Evolutionary conservation across 92 coral and sea anemone genomes (phyloP).

Genomic region (Montipora capitata): DNA sequence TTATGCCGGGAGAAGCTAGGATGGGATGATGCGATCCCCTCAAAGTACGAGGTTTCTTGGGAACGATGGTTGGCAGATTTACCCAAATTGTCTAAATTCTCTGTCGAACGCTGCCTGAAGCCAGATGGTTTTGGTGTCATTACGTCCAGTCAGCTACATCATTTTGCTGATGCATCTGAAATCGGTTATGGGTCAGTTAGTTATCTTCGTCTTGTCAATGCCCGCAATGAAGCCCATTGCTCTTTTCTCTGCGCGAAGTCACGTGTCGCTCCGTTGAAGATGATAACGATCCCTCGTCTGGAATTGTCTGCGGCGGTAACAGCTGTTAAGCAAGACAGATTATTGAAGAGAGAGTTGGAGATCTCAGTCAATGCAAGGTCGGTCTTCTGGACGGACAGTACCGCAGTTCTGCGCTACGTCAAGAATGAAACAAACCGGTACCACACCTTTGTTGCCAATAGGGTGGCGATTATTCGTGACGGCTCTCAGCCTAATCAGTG

Average conservation of each 20-base stretch:
- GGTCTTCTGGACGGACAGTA: slow-evolving; percentile 56
- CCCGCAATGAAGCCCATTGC: background rate
- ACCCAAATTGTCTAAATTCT: background rate
- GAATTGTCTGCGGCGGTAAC: slow-evolving; percentile 30
- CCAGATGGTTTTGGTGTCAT: background rate
- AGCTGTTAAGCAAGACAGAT: background rate
- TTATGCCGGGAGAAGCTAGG: slow-evolving; percentile 15
- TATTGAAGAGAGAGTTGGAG: slow-evolving; percentile 16
- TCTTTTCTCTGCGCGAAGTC: slow-evolving; percentile 22
- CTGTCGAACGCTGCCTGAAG: slow-evolving; percentile 1
- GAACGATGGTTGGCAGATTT: background rate
- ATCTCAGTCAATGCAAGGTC: background rate
- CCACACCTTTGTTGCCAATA: slow-evolving; percentile 50
- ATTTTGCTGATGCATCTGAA: slow-evolving; percentile 25
- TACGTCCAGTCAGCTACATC: slow-evolving; percentile 7
- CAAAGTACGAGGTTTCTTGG: background rate
- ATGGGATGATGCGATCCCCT: slow-evolving; percentile 14
- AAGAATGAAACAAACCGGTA: slow-evolving; percentile 32
- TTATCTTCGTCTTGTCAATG: slow-evolving; percentile 3
- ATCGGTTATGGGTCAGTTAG: background rate
- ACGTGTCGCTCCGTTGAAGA: slow-evolving; percentile 11
- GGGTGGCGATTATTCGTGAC: slow-evolving; percentile 30
- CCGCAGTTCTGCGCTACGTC: slow-evolving; percentile 23
- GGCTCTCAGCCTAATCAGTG: slow-evolving; percentile 18
- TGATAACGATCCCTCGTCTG: slow-evolving; percentile 17